These are phyloP conservation scores for Chromobotia macracanthus DNA, from an alignment of 2,797 vertebrate genomes.

Conservation along the genomic window DNA sequence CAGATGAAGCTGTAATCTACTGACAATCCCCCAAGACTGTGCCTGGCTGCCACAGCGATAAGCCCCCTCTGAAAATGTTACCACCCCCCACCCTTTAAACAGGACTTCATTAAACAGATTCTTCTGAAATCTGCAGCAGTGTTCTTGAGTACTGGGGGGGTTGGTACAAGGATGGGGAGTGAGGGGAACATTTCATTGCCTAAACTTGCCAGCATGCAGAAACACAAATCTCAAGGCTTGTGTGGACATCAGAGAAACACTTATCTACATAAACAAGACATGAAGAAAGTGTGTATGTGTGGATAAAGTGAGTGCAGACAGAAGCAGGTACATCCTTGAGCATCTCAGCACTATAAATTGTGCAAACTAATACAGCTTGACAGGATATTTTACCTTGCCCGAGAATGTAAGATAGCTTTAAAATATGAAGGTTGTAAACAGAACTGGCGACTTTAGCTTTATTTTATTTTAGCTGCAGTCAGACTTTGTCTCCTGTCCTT, in stretches of 20 bases:
- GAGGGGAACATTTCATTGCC: slow-evolving; percentile 9
- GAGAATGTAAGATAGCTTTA: background rate
- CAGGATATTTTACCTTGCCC: background rate
- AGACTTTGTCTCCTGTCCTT: background rate
- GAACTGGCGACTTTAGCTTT: background rate
- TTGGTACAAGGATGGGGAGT: slow-evolving; percentile 34
- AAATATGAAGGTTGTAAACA: too few species aligned
- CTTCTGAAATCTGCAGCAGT: slow-evolving; percentile 29
- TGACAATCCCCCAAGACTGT: slow-evolving; percentile 21
- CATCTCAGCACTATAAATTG: background rate
- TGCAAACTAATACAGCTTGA: background rate
- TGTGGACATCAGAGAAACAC: background rate
- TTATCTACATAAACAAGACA: slow-evolving; percentile 1
- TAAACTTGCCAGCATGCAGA: slow-evolving; percentile 3
- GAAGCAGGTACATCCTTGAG: background rate
- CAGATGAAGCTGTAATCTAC: slow-evolving; percentile 43
- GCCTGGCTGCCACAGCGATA: slow-evolving; percentile 27
- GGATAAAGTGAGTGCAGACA: background rate
- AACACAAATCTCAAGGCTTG: background rate
- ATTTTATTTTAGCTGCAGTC: background rate
- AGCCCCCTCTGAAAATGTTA: slow-evolving; percentile 28
- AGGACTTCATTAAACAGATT: slow-evolving; percentile 45
- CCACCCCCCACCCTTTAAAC: slow-evolving; percentile 27
- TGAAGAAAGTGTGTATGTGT: background rate
- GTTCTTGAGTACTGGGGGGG: slow-evolving; percentile 11